These are phyloP conservation scores for Chydorus sphaericus DNA, from an alignment of 2,888 invertebrate genomes.

Conservation along the genomic window DNA sequence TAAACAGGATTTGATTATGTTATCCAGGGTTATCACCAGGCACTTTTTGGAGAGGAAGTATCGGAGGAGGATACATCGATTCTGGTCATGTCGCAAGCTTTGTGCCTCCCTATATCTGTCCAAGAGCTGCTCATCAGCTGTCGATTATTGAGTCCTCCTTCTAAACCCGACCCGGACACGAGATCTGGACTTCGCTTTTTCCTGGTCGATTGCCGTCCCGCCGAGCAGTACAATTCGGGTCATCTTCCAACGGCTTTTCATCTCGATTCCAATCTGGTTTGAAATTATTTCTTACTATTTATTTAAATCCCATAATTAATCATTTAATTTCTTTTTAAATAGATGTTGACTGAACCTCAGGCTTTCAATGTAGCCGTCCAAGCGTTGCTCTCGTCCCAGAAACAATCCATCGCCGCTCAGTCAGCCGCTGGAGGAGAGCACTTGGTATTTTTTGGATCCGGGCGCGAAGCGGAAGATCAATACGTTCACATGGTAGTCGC, in stretches of 20 bases:
- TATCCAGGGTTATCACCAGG: conserved; percentile 34
- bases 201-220: conserved; percentile 89
- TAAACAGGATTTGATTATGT: conserved; percentile 14
- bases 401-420: conserved; percentile 68
- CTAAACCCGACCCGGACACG: conserved; percentile 10
- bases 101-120: conserved; percentile 92
- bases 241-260: conserved; percentile 96
- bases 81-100: conserved; percentile 42
- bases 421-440: conserved; percentile 43
- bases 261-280: conserved; percentile 79
- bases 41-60: conserved; percentile 29
- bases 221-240: conserved; percentile 92
- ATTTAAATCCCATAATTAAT: neutral
- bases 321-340: conserved; percentile 10
- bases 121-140: conserved; percentile 78
- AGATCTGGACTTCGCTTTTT: conserved; percentile 65
- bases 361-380: conserved; percentile 90
- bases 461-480: conserved; percentile 81
- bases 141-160: conserved; percentile 23
- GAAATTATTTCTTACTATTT: conserved; percentile 13
- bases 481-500: conserved; percentile 98
- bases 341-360: conserved; percentile 90
- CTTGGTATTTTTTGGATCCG: conserved; percentile 63
- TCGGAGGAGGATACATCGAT: neutral
- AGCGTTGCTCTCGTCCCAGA: conserved; percentile 76